Percentiles rank a stretch among this genome's conserved stretches.
These are phyloP conservation scores for Cremastobaeus sp. DNA, from an alignment of 2,888 invertebrate species.

Conservation along the genomic window DNA sequence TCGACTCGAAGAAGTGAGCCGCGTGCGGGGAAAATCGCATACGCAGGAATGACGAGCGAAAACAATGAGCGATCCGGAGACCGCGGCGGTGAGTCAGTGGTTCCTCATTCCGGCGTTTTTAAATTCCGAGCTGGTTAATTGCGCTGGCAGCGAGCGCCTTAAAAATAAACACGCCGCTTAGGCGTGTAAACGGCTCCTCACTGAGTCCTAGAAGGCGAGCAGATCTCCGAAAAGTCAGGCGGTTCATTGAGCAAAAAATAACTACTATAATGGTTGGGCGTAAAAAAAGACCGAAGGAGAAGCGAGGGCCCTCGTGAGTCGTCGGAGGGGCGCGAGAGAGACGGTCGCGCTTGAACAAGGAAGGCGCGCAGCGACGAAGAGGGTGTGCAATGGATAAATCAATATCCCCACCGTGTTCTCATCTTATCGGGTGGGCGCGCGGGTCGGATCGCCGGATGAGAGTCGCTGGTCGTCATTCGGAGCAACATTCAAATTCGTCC, in stretches of 20 bases:
- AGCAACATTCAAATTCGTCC: constrained; percentile 72
- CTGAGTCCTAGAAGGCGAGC: too few species aligned
- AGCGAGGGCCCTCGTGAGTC: background rate
- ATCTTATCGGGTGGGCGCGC: constrained; percentile 57
- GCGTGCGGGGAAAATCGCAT: too few species aligned
- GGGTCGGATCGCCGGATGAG: constrained; percentile 64
- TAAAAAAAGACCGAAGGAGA: background rate
- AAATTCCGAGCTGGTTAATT: too few species aligned
- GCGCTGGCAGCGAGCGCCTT: too few species aligned
- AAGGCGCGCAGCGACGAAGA: constrained; percentile 49
- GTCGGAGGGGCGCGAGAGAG: constrained; percentile 43
- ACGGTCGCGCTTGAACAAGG: constrained; percentile 34
- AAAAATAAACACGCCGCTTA: too few species aligned
- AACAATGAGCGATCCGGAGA: too few species aligned
- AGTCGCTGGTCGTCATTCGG: constrained; percentile 61
- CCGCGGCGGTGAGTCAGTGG: too few species aligned
- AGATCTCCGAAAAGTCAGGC: too few species aligned
- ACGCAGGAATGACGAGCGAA: too few species aligned
- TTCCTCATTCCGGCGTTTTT: too few species aligned
- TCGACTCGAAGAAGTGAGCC: too few species aligned
- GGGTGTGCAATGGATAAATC: constrained; percentile 70
- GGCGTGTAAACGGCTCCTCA: too few species aligned
- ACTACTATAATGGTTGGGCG: background rate
- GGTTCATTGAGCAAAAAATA: background rate
- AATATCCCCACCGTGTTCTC: constrained; percentile 68